Conservation (phyloP, 2,797 vertebrate genomes). For the Urosaurus nigricauda region DNA sequence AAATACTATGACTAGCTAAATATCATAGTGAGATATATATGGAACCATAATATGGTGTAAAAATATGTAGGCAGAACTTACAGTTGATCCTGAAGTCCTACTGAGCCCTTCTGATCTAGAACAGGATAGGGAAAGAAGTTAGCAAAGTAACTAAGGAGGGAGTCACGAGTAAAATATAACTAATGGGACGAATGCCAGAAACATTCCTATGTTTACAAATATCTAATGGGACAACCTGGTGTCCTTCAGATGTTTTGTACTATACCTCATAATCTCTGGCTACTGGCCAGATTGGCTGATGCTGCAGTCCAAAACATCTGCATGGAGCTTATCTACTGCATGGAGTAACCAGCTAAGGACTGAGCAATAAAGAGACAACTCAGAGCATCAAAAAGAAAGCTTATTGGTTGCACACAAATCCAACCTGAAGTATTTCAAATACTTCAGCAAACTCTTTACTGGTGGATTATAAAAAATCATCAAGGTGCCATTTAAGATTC, state of each 20-base stretch:
- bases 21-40: background rate
- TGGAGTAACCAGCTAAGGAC: no score
- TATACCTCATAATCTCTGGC: no score
- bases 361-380: background rate
- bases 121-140: slow-evolving; percentile 30
- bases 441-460: background rate
- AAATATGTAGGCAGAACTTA: slow-evolving; percentile 63
- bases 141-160: background rate
- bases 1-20: background rate
- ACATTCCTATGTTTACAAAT: background rate
- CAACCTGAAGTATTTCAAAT: background rate
- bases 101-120: slow-evolving; percentile 63
- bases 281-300: no score
- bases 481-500: background rate
- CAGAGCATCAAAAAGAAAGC: background rate
- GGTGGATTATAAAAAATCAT: background rate
- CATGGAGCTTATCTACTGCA: no score
- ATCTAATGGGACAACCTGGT: background rate
- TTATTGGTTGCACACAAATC: background rate
- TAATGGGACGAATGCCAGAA: background rate
- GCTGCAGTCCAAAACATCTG: no score
- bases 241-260: no score
- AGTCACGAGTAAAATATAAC: background rate
- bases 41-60: background rate
- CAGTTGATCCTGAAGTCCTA: slow-evolving; percentile 57